Conservation (phyloP, 1,140 invertebrate genomes). For the Zaprionus gabonicus region DNA sequence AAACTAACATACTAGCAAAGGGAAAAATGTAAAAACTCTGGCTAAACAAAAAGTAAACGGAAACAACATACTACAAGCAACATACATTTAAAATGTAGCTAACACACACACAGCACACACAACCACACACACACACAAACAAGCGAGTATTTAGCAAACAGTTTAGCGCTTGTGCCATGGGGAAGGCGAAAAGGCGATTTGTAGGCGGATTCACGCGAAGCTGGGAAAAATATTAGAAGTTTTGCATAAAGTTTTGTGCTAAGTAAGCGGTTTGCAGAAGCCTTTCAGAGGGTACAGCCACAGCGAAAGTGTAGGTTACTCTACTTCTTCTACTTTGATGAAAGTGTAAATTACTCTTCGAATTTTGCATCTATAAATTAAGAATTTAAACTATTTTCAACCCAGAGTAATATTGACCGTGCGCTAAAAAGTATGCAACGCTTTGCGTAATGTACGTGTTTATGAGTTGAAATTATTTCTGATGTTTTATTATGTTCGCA, state of each 20-base stretch:
- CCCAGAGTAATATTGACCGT: too few relatives aligned
- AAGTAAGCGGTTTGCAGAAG: constrained; percentile 26
- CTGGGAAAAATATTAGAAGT: constrained; percentile 16
- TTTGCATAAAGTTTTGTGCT: constrained; percentile 23
- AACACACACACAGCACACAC: constrained; percentile 19
- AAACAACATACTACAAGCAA: constrained; percentile 42
- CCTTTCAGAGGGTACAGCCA: constrained; percentile 9
- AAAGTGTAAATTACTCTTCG: background rate
- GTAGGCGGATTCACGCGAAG: constrained; percentile 29
- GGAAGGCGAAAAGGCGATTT: constrained; percentile 34
- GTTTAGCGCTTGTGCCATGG: constrained; percentile 40
- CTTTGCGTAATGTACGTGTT: too few relatives aligned
- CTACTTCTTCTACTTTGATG: background rate
- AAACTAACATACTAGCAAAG: constrained; percentile 51
- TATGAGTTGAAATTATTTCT: too few relatives aligned
- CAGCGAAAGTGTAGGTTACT: background rate
- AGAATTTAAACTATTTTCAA: too few relatives aligned
- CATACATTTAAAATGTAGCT: constrained; percentile 58
- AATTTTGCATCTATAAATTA: too few relatives aligned
- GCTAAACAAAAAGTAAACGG: constrained; percentile 54
- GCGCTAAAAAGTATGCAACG: too few relatives aligned
- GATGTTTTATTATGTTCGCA: too few relatives aligned
- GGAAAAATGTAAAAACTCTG: constrained; percentile 36
- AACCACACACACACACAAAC: constrained; percentile 12
- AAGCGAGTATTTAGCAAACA: constrained; percentile 35